Base-by-base conservation (phyloP, 2,797 vertebrate species). In the Smutsia temminckii region DNA sequence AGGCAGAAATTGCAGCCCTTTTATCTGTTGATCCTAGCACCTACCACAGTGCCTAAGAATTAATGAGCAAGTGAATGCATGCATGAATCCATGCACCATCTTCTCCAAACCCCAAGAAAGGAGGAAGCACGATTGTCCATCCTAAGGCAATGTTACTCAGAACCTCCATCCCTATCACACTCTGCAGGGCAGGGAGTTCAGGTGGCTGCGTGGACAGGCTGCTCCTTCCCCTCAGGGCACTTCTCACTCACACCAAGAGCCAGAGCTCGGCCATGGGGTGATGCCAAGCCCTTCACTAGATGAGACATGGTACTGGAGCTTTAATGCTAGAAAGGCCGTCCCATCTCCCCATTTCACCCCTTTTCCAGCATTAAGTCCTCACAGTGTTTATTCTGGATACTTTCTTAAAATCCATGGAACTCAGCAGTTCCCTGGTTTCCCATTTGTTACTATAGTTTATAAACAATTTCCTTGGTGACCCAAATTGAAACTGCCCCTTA, bases 51-150 rank as follows among this genome's bases (percentile, higher is more conserved):
- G 40, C 63, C 86, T 32, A 51, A 57, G 64, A 57, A 85, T n/a
- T 40, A 85, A 84, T 25, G 46, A 25, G 40, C 51, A 8, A 68
- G 59, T 32, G 34, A 81, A 69, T 8, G 11, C 68, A 61, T 25
- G 49, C 29, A 20, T 32, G 64, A 75, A 51, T 29, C 18, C 49
- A 75, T 29, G 32, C 49, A 75, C 72, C 29, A 29, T 40, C 75
- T 72, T 74, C 77, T 84, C 25, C 55, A 29, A 89, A 81, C 18
- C 75, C 37, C 81, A 32, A 18, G 64, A 78, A 84, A 53, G 46
- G 46, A 71, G 51, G n/a, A 25, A 8, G 29, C 17, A 57, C 59
- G 59, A 77, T 32, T 34, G 11, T 80, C 75, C 88, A 49, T 79
- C 27, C 34, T 37, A 46, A 66, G 49, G 85, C 61, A 34, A 0